Conservation (phyloP, 2,888 invertebrate genomes). For the Calliphora vomitoria region DNA sequence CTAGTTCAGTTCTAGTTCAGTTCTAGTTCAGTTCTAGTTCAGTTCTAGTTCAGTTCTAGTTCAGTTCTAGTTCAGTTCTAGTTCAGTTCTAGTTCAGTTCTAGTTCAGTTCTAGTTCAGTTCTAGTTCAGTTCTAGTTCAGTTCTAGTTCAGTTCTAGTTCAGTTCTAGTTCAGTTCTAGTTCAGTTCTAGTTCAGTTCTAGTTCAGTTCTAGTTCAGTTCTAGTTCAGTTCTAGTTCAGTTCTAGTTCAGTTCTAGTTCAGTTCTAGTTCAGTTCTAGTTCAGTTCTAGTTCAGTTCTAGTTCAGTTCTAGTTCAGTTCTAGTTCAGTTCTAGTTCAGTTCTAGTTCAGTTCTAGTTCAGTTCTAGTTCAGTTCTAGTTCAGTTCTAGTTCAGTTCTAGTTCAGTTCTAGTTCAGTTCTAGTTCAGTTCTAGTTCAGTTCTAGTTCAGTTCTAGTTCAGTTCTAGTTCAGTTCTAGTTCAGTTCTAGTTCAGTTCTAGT, state of each 20-base stretch:
- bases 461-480: background rate
- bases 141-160: background rate
- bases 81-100: background rate
- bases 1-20: too few species aligned
- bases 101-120: background rate
- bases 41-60: background rate
- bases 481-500: background rate
- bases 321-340: background rate
- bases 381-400: slow-evolving; percentile 1
- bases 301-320: background rate
- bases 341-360: slow-evolving; percentile 3
- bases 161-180: background rate
- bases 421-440: background rate
- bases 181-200: background rate
- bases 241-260: background rate
- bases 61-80: background rate
- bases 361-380: slow-evolving; percentile 4
- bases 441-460: background rate
- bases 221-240: background rate
- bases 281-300: background rate
- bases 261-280: background rate
- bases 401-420: background rate
- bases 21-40: background rate
- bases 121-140: background rate
- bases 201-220: slow-evolving; percentile 1